phyloP scores from a whole-genome alignment of 2,888 invertebrate species.

The Meta bourneti region DNA sequence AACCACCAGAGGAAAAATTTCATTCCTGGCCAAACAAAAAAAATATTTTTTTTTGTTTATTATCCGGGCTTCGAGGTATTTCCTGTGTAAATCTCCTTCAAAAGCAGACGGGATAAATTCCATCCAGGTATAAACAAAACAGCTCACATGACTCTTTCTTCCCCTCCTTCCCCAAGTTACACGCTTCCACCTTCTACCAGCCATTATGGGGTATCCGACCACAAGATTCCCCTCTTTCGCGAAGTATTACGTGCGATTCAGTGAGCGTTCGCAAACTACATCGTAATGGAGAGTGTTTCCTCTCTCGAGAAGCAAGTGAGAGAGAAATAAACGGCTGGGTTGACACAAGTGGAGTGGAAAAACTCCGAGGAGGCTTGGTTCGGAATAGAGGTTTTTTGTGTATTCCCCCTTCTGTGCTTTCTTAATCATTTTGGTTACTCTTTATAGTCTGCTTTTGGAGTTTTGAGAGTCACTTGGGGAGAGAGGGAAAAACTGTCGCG shows the following conservation, averaged over 20 bases:
- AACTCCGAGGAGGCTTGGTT: background rate
- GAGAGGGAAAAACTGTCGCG: too few species aligned
- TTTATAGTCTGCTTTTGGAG: background rate
- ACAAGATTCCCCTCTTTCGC: background rate
- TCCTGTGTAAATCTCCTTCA: background rate
- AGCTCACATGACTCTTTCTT: too few species aligned
- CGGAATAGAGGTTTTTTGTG: background rate
- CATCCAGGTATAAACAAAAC: conserved; percentile 31
- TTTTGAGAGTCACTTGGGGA: background rate
- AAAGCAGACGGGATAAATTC: conserved; percentile 25
- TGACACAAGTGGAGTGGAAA: conserved; percentile 34
- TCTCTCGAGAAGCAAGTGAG: background rate
- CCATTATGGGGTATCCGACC: conserved; percentile 53
- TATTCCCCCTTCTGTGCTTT: background rate
- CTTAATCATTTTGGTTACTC: background rate
- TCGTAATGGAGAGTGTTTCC: conserved; percentile 35
- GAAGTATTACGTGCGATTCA: conserved; percentile 40
- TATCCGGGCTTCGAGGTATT: background rate
- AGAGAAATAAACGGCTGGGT: conserved; percentile 35
- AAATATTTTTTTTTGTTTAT: background rate
- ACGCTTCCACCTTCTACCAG: background rate
- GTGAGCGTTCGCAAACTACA: conserved; percentile 1
- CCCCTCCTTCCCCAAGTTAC: too few species aligned
- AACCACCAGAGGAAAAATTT: too few species aligned
- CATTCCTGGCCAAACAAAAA: too few species aligned